Evolutionary conservation across 1,140 invertebrate genomes (phyloP), one percentile per base, ranked within the genome.

Genomic region (Halyomorpha halys): DNA sequence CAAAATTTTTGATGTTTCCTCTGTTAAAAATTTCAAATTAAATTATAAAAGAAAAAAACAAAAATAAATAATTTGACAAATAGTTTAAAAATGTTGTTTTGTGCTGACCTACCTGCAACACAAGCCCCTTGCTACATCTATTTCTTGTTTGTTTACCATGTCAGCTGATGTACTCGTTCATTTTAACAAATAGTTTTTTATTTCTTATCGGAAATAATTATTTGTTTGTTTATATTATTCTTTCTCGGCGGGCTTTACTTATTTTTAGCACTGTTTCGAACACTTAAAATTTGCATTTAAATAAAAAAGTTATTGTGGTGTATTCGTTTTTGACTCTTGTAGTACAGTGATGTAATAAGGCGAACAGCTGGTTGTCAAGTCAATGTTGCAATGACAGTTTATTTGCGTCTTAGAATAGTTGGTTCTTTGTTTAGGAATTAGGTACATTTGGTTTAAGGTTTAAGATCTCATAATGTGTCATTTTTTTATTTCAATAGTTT

Each of bases 61-160:
- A 77, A 77, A 92, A 97, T 75, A 99, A n/a, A 89, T 91, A 99
- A 97, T 69, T 67, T 75, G 47, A 13, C 6, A 19, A 49, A 49
- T n/a, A 49, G n/a, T 18, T n/a, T 1, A 16, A 49, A 5, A 49
- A 49, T 6, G 6, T 47, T 49, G 47, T 49, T 49, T 49, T 49
- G 47, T 49, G 47, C 47, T 49, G 47, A 49, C 47, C 47, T 49
- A 49, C 19, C n/a, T 4, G 19, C n/a, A 49, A 18, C 47, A 49
- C n/a, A 18, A 21, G 19, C 6, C 47, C 47, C 19, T 18, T 18
- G 19, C n/a, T 19, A 21, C n/a, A 49, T 6, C n/a, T 18, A 49
- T 49, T 19, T 49, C 47, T 21, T 19, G n/a, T 49, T 49, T 49
- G 47, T 49, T 49, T 49, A 49, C 16, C 2, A 8, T 18, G 19